Conservation (phyloP, 2,113 vertebrate genomes). For the Cisticola juncidis region DNA sequence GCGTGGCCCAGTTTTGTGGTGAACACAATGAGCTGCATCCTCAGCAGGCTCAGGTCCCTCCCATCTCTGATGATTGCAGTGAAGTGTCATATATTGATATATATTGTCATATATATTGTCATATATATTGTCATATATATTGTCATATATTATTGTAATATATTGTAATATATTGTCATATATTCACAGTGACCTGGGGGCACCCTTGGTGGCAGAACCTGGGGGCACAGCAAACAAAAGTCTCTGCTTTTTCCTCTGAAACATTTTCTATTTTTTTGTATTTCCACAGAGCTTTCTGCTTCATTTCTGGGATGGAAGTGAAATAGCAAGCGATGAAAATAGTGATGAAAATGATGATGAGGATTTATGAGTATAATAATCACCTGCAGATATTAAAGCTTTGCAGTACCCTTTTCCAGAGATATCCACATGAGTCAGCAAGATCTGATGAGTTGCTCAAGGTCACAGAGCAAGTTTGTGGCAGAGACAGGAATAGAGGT, state of each 20-base stretch:
- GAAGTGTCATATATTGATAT: background rate
- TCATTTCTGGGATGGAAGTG: background rate
- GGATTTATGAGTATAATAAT: background rate
- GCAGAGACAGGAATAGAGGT: constrained; percentile 12
- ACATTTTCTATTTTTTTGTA: background rate
- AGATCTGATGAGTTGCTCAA: constrained; percentile 24
- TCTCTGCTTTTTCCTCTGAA: background rate
- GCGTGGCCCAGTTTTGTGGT: background rate
- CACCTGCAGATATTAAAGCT: constrained; percentile 46
- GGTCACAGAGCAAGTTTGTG: constrained; percentile 19
- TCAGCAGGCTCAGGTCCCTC: background rate
- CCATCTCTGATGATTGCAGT: background rate
- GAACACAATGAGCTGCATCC: background rate
- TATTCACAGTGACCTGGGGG: background rate
- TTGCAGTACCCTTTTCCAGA: background rate
- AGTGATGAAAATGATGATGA: constrained; percentile 11
- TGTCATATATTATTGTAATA: too few relatives aligned
- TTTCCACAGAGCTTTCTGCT: background rate
- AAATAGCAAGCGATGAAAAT: constrained; percentile 12
- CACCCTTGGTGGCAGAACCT: background rate
- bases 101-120: too few relatives aligned
- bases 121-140: too few relatives aligned
- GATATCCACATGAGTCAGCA: background rate
- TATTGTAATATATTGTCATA: too few relatives aligned
- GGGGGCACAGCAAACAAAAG: background rate